These are phyloP conservation scores for Drosophila pseudoobscura DNA, from an alignment of 1,140 invertebrate species.

Conservation along the genomic window DNA sequence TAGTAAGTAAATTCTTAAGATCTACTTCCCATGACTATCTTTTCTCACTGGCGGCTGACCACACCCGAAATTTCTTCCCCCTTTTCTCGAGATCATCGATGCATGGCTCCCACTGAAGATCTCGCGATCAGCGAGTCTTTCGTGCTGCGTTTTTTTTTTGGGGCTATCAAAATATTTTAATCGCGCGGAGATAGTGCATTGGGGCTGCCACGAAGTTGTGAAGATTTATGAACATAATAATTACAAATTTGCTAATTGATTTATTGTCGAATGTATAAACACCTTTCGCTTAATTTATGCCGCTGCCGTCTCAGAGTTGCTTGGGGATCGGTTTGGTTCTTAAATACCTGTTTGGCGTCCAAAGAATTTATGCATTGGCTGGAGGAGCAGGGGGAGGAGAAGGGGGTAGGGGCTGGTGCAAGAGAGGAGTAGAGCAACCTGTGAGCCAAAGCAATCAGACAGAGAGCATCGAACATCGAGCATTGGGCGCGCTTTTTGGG, in stretches of 20 bases:
- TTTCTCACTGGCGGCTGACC: conserved; percentile 16
- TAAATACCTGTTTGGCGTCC: conserved; percentile 64
- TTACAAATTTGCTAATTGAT: conserved; percentile 83
- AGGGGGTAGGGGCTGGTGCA: too few relatives aligned
- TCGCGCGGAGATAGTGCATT: conserved; percentile 38
- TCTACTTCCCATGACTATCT: conserved; percentile 1
- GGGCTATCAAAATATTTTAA: conserved; percentile 55
- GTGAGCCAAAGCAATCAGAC: conserved; percentile 73
- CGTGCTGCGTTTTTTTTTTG: conserved; percentile 10
- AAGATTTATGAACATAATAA: conserved; percentile 83
- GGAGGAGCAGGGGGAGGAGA: background rate
- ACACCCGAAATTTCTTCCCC: conserved; percentile 20
- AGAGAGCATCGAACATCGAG: conserved; percentile 33
- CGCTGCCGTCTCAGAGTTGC: conserved; percentile 33
- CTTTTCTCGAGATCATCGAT: background rate
- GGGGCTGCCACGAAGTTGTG: conserved; percentile 33
- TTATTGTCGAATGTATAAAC: conserved; percentile 81
- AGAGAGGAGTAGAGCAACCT: conserved; percentile 51
- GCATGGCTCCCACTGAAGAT: conserved; percentile 4
- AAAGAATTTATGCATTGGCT: conserved; percentile 66
- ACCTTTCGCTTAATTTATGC: conserved; percentile 79
- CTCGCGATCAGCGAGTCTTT: conserved; percentile 7
- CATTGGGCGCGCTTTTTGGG: conserved; percentile 56
- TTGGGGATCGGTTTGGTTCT: conserved; percentile 14
- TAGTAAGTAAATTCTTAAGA: conserved; percentile 6